Evolutionary conservation across 1,140 invertebrate species (phyloP).

Genomic region (Cotesia glomerata): DNA sequence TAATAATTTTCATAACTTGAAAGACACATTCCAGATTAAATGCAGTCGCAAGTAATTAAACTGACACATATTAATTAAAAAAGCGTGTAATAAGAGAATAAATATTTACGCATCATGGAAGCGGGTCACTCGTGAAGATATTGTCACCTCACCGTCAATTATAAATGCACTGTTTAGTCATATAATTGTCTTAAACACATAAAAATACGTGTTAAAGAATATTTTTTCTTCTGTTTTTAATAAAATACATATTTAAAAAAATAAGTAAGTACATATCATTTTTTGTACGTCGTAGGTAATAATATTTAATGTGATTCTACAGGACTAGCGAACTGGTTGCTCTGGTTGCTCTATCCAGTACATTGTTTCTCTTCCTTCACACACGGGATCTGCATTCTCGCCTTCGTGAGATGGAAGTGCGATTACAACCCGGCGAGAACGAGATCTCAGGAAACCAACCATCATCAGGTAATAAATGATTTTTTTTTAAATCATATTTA

Average conservation of each 20-base stretch:
- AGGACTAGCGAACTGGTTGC: conserved; percentile 79
- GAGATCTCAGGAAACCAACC: conserved; percentile 75
- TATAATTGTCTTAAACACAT: conserved; percentile 8
- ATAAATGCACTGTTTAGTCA: conserved; percentile 17
- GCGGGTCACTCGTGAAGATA: conserved; percentile 40
- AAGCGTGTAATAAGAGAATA: neutral
- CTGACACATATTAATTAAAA: neutral
- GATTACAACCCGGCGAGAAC: conserved; percentile 71
- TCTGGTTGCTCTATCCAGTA: conserved; percentile 78
- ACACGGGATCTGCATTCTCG: conserved; percentile 79
- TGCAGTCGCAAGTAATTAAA: neutral
- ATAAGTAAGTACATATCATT: neutral
- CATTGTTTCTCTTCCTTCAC: conserved; percentile 81
- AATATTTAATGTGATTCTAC: conserved; percentile 49
- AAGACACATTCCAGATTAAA: neutral
- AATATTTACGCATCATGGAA: conserved; percentile 31
- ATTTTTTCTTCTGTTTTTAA: neutral
- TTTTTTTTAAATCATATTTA: conserved; percentile 1
- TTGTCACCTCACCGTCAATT: conserved; percentile 28
- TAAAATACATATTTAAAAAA: neutral
- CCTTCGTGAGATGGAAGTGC: conserved; percentile 77
- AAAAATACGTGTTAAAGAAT: neutral
- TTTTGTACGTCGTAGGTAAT: conserved; percentile 1
- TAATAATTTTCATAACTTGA: no score
- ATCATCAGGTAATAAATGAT: conserved; percentile 67